Percentiles rank a stretch among this genome's conserved stretches.
Evolutionary conservation across 2,888 invertebrate genomes (phyloP).

Genomic region (Mystacides longicornis): DNA sequence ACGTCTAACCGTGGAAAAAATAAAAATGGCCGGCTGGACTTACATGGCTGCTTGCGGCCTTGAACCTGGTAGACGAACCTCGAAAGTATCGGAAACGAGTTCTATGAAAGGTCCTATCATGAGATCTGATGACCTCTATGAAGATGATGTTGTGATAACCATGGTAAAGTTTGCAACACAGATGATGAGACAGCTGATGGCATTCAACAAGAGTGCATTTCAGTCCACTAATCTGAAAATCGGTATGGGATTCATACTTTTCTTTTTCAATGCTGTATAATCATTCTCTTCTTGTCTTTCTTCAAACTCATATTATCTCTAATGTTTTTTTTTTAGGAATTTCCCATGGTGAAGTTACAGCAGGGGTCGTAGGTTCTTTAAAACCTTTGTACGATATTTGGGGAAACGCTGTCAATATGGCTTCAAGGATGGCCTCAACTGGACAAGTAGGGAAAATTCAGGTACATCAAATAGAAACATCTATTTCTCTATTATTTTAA

Average conservation of each 20-base stretch:
- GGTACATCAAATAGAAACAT: too few relatives aligned
- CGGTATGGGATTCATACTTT: constrained; percentile 44
- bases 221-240: constrained; percentile 63
- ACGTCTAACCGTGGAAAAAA: constrained; percentile 80
- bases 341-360: constrained; percentile 83
- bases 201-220: constrained; percentile 52
- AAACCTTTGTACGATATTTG: constrained; percentile 95
- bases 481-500: too few relatives aligned
- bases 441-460: constrained; percentile 75
- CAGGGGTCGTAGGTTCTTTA: constrained; percentile 89
- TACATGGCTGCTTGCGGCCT: constrained; percentile 97
- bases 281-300: background rate
- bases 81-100: constrained; percentile 38
- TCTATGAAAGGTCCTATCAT: constrained; percentile 31
- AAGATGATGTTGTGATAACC: constrained; percentile 40
- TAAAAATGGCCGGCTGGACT: constrained; percentile 93
- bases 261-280: background rate
- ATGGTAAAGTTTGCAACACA: constrained; percentile 48
- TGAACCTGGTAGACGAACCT: constrained; percentile 62
- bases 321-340: constrained; percentile 54
- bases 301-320: background rate
- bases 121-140: constrained; percentile 35
- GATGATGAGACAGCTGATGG: constrained; percentile 47
- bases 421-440: constrained; percentile 92
- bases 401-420: constrained; percentile 96